Evolutionary conservation across 2,888 invertebrate genomes (phyloP).

Genomic region (Cyaniris semiargus): DNA sequence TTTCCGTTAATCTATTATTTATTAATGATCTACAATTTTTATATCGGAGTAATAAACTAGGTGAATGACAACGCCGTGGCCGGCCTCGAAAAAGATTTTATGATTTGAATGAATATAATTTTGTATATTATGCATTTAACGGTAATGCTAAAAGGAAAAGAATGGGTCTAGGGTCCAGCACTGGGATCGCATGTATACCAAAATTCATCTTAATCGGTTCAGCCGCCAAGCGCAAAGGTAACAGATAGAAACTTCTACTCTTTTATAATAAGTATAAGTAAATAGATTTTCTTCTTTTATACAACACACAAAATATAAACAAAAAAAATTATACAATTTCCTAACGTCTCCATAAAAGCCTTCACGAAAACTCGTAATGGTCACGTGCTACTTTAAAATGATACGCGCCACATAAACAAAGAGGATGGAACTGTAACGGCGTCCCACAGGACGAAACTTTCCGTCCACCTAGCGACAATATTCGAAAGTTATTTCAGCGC

Average conservation of each 20-base stretch:
- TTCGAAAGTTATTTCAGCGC: slow-evolving; percentile 81
- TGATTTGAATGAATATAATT: neutral
- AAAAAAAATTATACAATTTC: neutral
- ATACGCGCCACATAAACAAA: slow-evolving; percentile 76
- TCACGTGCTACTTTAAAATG: slow-evolving; percentile 64
- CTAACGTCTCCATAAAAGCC: neutral
- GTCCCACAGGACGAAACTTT: slow-evolving; percentile 77
- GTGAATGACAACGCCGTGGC: neutral
- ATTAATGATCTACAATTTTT: slow-evolving; percentile 29
- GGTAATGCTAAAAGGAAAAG: too few species aligned
- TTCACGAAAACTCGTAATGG: slow-evolving; percentile 41
- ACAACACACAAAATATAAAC: neutral
- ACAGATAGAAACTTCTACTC: too few species aligned
- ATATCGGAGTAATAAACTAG: neutral
- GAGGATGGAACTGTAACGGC: slow-evolving; percentile 67
- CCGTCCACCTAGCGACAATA: slow-evolving; percentile 81
- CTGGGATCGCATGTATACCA: too few species aligned
- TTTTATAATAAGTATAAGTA: too few species aligned
- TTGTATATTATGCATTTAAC: too few species aligned
- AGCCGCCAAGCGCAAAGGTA: too few species aligned
- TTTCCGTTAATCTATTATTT: slow-evolving; percentile 40
- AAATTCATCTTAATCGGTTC: too few species aligned
- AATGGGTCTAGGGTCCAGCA: too few species aligned
- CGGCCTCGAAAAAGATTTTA: too few species aligned
- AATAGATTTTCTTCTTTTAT: too few species aligned